Base-by-base conservation (phyloP, 2,797 vertebrate genomes). In the Poecilia wingei region DNA sequence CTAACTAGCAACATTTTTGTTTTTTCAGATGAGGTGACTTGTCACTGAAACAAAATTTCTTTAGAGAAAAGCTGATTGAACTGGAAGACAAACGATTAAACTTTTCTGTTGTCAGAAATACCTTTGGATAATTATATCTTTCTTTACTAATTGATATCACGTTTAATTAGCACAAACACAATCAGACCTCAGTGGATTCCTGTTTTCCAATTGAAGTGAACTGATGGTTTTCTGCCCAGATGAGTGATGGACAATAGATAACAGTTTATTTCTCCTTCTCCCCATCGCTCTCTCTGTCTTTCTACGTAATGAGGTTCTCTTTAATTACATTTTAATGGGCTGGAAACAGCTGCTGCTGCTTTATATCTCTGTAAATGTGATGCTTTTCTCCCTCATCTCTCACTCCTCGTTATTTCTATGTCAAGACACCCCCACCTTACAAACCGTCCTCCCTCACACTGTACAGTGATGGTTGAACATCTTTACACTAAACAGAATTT, bases 241-340 rank as follows among this genome's bases (percentile, higher is more conserved):
- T 86, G 86, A 91, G 77, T 86, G 87, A 92, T 92, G 74, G 86
- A 89, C 77, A 79, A 57, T 39, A 81, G 72, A 80, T 86, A 90
- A 78, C 78, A 57, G 81, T 91, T 93, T 83, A 87, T 90, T 90
- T 84, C 79, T 82, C 64, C 0, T 61, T 92, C 83, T 88, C 73
- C 59, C 53, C 83, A 81, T 89, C 41, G 14, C 75, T 89, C 82
- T 87, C 77, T 77, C 82, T 90, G 82, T 89, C 89, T 91, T 75
- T 81, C 72, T 79, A 79, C 79, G 76, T 93, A 93, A 93, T 90
- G 90, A 93, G 87, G 59, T 88, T 89, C 86, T 85, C 64, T 84
- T 91, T 93, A 91, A 94, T 93, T 93, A 91, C 91, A 89, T 94
- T 94, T 91, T 92, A 93, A 93, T 93, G 82, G 84, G 82, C 84